These are phyloP conservation scores for Paelopatides confundens DNA, from an alignment of 53 echinoderm and acorn worm species.

Conservation along the genomic window DNA sequence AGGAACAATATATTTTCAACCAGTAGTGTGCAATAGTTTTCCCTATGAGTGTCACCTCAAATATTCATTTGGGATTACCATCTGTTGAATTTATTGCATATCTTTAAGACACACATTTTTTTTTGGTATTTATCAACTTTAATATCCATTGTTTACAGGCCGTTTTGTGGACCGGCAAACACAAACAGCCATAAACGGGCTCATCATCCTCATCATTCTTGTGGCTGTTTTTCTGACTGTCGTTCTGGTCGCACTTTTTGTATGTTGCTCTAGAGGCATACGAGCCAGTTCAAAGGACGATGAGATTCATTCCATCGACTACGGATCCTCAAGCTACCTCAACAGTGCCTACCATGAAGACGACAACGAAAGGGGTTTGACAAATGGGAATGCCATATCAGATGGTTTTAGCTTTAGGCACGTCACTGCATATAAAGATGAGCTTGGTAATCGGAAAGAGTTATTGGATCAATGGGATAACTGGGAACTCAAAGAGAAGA, in stretches of 20 bases:
- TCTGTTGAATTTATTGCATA: too few species aligned
- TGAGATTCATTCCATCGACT: slow-evolving; percentile 16
- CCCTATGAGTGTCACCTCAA: not conserved
- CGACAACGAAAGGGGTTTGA: slow-evolving; percentile 15
- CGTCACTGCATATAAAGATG: not conserved
- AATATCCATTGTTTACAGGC: not conserved
- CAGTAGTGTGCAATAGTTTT: too few species aligned
- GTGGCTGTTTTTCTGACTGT: not conserved
- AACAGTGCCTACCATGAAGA: slow-evolving; percentile 43
- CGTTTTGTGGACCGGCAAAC: not conserved
- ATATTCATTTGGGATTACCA: not conserved
- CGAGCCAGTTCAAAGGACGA: not conserved
- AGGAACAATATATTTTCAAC: too few species aligned
- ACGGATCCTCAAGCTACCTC: slow-evolving; percentile 38
- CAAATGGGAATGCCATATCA: slow-evolving; percentile 14
- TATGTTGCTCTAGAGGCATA: not conserved
- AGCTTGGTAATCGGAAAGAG: not conserved
- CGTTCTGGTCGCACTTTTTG: not conserved
- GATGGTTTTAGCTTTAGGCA: slow-evolving; percentile 37
- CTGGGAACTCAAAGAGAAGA: slow-evolving; percentile 33
- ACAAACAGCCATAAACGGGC: not conserved
- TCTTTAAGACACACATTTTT: too few species aligned
- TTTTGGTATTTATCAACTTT: not conserved
- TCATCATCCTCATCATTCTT: slow-evolving; percentile 13
- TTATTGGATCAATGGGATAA: slow-evolving; percentile 34